Conservation (phyloP, 2,113 vertebrate species). For the Hystrix cristata region DNA sequence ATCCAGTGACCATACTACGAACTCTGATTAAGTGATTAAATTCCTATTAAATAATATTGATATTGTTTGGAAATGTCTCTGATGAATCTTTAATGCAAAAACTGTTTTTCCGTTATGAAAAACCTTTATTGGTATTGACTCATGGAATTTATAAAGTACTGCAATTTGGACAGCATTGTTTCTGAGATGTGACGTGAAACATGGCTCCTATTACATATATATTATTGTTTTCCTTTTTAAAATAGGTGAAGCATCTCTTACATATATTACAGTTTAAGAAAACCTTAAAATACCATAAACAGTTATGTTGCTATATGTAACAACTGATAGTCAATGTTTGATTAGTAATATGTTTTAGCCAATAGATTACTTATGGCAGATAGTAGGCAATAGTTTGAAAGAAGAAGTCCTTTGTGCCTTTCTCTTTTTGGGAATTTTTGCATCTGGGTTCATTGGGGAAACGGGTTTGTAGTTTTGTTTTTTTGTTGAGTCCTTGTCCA, state of each 20-base stretch:
- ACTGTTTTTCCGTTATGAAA: not conserved
- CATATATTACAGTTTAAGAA: not conserved
- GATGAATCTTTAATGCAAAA: not conserved
- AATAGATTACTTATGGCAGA: not conserved
- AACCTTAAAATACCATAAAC: not conserved
- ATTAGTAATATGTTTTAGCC: not conserved
- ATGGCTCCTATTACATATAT: not conserved
- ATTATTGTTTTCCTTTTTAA: not conserved
- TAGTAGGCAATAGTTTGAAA: not conserved
- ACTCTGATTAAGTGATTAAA: not conserved
- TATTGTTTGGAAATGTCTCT: not conserved
- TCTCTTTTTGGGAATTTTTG: too few species aligned
- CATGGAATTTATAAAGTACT: not conserved
- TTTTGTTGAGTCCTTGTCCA: too few species aligned
- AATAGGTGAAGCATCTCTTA: not conserved
- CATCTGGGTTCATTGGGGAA: not conserved
- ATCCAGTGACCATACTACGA: not conserved
- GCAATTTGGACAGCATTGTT: not conserved
- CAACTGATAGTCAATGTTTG: constrained; percentile 4
- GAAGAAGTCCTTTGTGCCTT: not conserved
- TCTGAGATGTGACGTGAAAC: not conserved
- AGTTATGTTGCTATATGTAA: not conserved
- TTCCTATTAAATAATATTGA: not conserved
- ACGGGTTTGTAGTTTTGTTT: not conserved
- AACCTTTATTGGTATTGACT: not conserved